phyloP scores from a whole-genome alignment of 2,797 vertebrate species.

The Macrochelys suwanniensis region DNA sequence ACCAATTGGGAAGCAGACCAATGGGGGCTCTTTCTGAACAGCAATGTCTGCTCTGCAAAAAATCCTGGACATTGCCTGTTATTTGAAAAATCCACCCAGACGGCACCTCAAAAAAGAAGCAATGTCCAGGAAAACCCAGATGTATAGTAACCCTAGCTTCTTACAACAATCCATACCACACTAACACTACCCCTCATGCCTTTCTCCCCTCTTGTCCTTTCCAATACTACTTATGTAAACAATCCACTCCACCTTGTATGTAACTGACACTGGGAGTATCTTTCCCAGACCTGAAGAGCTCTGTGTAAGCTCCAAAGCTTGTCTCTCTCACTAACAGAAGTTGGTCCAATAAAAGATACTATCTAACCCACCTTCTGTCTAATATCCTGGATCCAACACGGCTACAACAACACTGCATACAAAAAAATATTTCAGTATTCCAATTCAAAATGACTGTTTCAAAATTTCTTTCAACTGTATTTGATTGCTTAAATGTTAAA shows the following conservation, averaged over 20 bases:
- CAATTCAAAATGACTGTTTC: not conserved
- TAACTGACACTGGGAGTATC: not conserved
- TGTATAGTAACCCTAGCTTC: too few relatives aligned
- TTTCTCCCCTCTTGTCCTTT: not conserved
- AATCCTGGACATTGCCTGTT: too few relatives aligned
- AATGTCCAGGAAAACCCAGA: too few relatives aligned
- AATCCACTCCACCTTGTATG: not conserved
- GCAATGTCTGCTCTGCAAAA: too few relatives aligned
- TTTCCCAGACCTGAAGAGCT: not conserved
- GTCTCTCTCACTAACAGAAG: too few relatives aligned
- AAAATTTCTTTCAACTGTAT: not conserved
- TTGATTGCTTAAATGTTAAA: not conserved
- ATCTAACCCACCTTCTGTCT: not conserved
- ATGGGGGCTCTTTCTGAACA: too few relatives aligned
- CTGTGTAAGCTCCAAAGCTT: not conserved
- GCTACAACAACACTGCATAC: not conserved
- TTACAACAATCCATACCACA: too few relatives aligned
- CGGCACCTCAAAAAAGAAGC: too few relatives aligned
- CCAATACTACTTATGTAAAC: not conserved
- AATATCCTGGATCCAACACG: not conserved
- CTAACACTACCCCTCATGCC: not conserved
- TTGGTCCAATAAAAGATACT: not conserved
- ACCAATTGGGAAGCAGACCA: too few relatives aligned
- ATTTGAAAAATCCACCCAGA: too few relatives aligned
- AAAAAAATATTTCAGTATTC: not conserved